A percentile compares a stretch with the other conserved stretches of the same genome.
Evolutionary conservation across 35 echinoderm and acorn worm genomes (phyloP).

Genomic region (Strongylocentrotus purpuratus): DNA sequence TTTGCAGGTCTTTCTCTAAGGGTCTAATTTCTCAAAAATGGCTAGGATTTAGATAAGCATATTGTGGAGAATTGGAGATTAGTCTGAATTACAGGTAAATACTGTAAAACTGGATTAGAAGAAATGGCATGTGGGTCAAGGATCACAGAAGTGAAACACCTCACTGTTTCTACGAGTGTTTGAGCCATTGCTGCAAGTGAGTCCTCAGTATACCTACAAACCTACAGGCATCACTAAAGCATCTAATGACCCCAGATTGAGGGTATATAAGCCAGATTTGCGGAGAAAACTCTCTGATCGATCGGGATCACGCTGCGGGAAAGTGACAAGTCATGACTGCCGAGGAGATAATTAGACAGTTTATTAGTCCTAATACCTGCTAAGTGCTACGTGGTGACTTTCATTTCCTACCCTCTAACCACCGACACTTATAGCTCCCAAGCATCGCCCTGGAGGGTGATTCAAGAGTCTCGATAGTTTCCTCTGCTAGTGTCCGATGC

Average conservation of each 20-base stretch:
- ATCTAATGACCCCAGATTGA: neutral
- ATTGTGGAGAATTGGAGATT: neutral
- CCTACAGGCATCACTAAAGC: neutral
- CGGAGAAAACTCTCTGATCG: neutral
- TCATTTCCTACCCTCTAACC: slow-evolving; percentile 25
- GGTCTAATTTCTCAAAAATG: neutral
- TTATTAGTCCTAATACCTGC: slow-evolving; percentile 23
- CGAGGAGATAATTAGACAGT: neutral
- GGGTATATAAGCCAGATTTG: neutral
- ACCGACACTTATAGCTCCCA: neutral
- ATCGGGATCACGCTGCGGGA: neutral
- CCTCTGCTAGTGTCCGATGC: neutral
- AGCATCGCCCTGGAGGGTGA: neutral
- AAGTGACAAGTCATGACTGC: slow-evolving; percentile 26
- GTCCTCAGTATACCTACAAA: neutral
- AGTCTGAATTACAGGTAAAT: neutral
- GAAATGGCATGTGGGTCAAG: neutral
- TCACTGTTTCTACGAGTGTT: neutral
- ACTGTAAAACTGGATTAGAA: neutral
- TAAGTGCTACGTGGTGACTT: slow-evolving; percentile 31
- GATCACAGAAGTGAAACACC: neutral
- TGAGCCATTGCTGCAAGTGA: neutral
- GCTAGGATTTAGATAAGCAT: neutral
- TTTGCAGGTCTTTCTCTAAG: no score
- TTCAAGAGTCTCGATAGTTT: neutral